Conservation (phyloP, 2,797 vertebrate genomes). For the Oryzias sinensis region DNA sequence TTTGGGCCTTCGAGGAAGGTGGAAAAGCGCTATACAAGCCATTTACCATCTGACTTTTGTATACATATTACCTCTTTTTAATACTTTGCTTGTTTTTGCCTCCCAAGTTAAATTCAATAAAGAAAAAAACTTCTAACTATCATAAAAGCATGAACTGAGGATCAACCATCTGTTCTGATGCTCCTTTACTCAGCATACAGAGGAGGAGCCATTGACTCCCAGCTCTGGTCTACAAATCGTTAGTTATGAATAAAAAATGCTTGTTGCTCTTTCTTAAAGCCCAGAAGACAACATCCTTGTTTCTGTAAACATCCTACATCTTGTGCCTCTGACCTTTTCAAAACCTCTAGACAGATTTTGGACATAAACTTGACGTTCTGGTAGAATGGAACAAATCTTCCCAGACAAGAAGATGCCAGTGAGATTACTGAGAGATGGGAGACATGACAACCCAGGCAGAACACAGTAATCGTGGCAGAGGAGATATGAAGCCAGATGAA, state of each 20-base stretch:
- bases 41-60: too few species aligned
- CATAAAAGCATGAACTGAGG: constrained; percentile 29
- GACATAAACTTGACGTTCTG: constrained; percentile 6
- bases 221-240: constrained; percentile 41
- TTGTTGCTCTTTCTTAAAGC: constrained; percentile 23
- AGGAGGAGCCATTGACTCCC: constrained; percentile 47
- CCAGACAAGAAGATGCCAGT: constrained; percentile 11
- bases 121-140: constrained; percentile 12
- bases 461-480: constrained; percentile 41
- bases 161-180: constrained; percentile 30
- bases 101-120: not conserved
- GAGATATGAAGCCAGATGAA: constrained; percentile 45
- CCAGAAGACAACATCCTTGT: constrained; percentile 36
- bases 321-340: constrained; percentile 29
- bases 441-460: constrained; percentile 14
- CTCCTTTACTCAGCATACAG: constrained; percentile 19
- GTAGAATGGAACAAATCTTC: constrained; percentile 24
- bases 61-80: too few species aligned
- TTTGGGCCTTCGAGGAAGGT: too few species aligned
- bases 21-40: too few species aligned
- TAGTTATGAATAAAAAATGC: constrained; percentile 37
- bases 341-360: constrained; percentile 11
- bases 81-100: not conserved
- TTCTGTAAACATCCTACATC: constrained; percentile 18
- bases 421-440: constrained; percentile 18